Base-by-base conservation (phyloP, 2,113 vertebrate species). In the Trochalopteron elliotii region DNA sequence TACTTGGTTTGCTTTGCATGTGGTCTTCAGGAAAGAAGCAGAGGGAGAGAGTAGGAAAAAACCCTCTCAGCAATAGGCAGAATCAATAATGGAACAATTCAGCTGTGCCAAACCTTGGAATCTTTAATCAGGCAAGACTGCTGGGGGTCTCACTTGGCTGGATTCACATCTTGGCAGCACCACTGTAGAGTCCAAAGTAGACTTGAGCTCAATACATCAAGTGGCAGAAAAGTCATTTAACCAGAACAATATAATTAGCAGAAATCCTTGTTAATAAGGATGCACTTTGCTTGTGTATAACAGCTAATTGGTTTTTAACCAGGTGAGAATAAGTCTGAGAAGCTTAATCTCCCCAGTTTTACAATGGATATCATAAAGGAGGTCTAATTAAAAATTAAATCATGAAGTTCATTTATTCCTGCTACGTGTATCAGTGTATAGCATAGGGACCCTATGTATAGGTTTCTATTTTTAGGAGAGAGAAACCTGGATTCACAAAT, bases 281-380 rank as follows among this genome's bases (percentile, higher is more conserved):
- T 57, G 27, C 56, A 49, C 86, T 90, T 90, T 79, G 35, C 90
- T 94, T 77, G 56, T 84, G n/a, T 74, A 3, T 74, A 83, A 83
- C 50, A 84, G 69, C 57, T 93, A 94, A 96, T 93, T 93, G 83
- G 49, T 60, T 93, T 92, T 72, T 90, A 95, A 92, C 72, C 86
- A 95, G 80, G 79, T 90, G 96, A 96, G 88, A 95, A 89, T 90
- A 92, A 84, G 53, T 49, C 39, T 71, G 61, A 83, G 89, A 65
- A 93, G 55, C 63, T 56, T 92, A 94, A 94, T 91, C 75, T 95
- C 67, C 70, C 20, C 63, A 83, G 28, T 92, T 96, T 83, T 84
- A 95, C 49, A 92, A 71, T 84, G 80, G 37, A 90, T 88, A 81
- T 81, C 47, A 86, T 37, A 78, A 68, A 92, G 24, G 14, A 9